phyloP scores from a whole-genome alignment of 92 coral and sea anemone genomes.

The Pocillopora meandrina region DNA sequence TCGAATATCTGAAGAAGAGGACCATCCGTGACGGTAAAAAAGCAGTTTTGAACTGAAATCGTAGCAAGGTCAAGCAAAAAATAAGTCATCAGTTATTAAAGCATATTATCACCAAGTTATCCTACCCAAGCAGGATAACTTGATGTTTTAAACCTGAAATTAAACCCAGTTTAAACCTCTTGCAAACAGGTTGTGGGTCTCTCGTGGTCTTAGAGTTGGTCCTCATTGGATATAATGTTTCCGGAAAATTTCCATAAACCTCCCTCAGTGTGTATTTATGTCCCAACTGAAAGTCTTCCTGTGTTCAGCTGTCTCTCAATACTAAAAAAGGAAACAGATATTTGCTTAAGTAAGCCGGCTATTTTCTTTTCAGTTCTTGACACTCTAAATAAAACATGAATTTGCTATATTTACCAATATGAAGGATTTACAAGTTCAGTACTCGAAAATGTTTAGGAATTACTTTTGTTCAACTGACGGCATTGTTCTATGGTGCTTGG shows the following conservation, averaged over 20 bases:
- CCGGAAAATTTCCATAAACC: slow-evolving; percentile 6
- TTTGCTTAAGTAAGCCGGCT: background rate
- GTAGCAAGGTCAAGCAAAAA: background rate
- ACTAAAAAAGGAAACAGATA: background rate
- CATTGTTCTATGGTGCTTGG: no score
- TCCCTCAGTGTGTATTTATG: background rate
- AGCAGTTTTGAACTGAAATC: background rate
- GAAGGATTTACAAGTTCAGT: no score
- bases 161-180: background rate
- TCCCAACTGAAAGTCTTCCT: slow-evolving; percentile 16
- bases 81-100: no score
- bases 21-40: background rate
- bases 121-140: background rate
- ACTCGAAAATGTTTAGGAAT: no score
- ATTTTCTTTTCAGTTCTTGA: background rate
- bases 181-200: background rate
- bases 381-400: background rate
- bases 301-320: background rate
- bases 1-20: background rate
- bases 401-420: no score
- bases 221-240: background rate
- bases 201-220: background rate
- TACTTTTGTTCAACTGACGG: no score
- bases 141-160: background rate
- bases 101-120: background rate